Evolutionary conservation across 2,797 vertebrate genomes (phyloP), one percentile per base, ranked within the genome.

Genomic region (Babyrousa celebensis): DNA sequence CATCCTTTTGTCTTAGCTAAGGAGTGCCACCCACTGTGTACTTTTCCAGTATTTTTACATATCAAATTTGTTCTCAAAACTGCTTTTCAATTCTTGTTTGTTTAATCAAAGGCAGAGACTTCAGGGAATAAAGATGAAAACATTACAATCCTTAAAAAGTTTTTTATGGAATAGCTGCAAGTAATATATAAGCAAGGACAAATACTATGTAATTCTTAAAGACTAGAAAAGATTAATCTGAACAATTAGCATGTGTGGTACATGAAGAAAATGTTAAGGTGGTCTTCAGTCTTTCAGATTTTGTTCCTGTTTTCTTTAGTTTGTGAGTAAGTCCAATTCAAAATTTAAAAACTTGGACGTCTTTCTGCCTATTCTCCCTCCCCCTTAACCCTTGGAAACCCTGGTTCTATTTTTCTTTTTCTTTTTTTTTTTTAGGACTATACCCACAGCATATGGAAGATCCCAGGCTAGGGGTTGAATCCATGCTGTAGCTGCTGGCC

Each of bases 191-290:
- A 80, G 85, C 21, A 75, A 67, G 67, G 36, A 93, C 5, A 75
- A 80, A 74, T 54, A 74, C 10, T 27, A 2, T 36, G 10, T 65
- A 86, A 48, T 89, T 85, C 56, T 15, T 93, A n/a, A 80, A 62
- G 11, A 82, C 48, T 62, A 18, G 52, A 32, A 74, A 83, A 75
- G 52, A 25, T 85, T 92, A 74, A 70, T 48, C 92, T 94, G 54
- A 83, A 75, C 60, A 86, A 11, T 86, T 90, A 78, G 25, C 12
- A 6, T 14, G 3, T 60, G 12, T 84, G 58, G 10, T 60, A 16
- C 43, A 79, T 83, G 20, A 91, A 93, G 62, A 65, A 89, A 88
- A 72, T 60, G 60, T 72, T 60, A 87, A 48, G 32, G 60, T 80
- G 6, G 20, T 90, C 8, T 85, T 96, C 36, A 80, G 1, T 67